Percentiles rank a stretch among this genome's conserved stretches.
Conservation (phyloP, 1,140 invertebrate genomes). For the Zaprionus tsacasi region DNA sequence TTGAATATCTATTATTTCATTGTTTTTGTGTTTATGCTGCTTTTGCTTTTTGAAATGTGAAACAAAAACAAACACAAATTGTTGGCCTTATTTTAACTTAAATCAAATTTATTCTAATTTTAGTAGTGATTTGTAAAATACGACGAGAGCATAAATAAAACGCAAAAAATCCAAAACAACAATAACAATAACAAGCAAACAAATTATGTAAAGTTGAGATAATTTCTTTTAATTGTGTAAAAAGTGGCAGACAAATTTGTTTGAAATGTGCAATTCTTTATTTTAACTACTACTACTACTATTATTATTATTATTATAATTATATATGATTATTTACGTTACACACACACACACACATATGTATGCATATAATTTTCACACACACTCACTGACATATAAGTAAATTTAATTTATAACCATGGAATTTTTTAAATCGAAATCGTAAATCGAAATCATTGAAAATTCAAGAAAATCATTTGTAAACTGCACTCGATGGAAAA, state of each 20-base stretch:
- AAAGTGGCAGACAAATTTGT: slow-evolving; percentile 53
- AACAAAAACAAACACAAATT: slow-evolving; percentile 39
- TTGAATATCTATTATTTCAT: slow-evolving; percentile 52
- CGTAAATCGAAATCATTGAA: slow-evolving; percentile 29
- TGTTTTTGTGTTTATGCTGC: slow-evolving; percentile 46
- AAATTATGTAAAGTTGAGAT: slow-evolving; percentile 42
- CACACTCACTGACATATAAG: slow-evolving; percentile 56
- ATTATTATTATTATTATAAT: slow-evolving; percentile 59
- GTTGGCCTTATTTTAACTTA: slow-evolving; percentile 82
- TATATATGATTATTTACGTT: slow-evolving; percentile 43
- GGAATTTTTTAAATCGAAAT: slow-evolving; percentile 50
- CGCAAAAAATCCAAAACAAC: slow-evolving; percentile 36
- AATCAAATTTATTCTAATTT: slow-evolving; percentile 81
- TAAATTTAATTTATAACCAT: slow-evolving; percentile 67
- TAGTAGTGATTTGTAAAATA: slow-evolving; percentile 63
- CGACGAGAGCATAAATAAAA: slow-evolving; percentile 28
- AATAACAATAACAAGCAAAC: slow-evolving; percentile 45
- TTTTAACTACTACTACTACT: slow-evolving; percentile 67
- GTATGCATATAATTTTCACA: slow-evolving; percentile 50
- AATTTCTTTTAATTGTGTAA: slow-evolving; percentile 57
- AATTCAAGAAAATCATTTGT: slow-evolving; percentile 50
- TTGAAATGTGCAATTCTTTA: slow-evolving; percentile 82
- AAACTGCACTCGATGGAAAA: slow-evolving; percentile 53
- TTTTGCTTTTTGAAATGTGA: slow-evolving; percentile 54
- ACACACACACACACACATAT: slow-evolving; percentile 28